These are phyloP conservation scores for Oasisia sp. DNA, from an alignment of 2,888 invertebrate genomes.

Conservation along the genomic window DNA sequence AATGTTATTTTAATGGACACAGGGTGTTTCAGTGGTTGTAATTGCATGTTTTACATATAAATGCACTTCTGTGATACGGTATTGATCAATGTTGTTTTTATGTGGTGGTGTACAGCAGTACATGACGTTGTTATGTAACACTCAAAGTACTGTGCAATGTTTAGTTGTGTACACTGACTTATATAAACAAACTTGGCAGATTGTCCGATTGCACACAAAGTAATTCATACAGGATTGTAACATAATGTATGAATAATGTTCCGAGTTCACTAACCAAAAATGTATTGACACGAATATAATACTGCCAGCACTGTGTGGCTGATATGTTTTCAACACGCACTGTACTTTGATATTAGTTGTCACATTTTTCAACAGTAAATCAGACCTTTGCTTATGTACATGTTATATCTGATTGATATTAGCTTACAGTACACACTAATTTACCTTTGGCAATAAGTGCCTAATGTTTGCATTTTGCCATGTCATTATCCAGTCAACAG, in stretches of 20 bases:
- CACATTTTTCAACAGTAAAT: background rate
- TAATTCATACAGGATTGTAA: background rate
- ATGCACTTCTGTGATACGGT: background rate
- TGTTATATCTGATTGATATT: background rate
- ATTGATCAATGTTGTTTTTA: background rate
- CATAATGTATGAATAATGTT: background rate
- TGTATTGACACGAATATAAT: too few species aligned
- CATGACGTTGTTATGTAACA: background rate
- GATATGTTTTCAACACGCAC: background rate
- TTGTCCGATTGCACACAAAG: background rate
- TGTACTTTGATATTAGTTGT: background rate
- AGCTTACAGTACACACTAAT: background rate
- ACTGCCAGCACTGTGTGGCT: background rate
- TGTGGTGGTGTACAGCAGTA: too few species aligned
- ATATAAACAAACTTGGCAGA: background rate
- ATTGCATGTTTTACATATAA: slow-evolving; percentile 9
- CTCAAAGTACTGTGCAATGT: background rate
- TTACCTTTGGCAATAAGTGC: background rate
- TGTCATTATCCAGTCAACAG: background rate
- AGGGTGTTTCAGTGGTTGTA: background rate
- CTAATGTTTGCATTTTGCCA: background rate
- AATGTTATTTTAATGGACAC: background rate
- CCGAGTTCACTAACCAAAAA: too few species aligned
- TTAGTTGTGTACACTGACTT: background rate
- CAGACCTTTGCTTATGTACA: background rate